These are phyloP conservation scores for Blastobasis lacticolella DNA, from an alignment of 2,888 invertebrate species.

Conservation along the genomic window DNA sequence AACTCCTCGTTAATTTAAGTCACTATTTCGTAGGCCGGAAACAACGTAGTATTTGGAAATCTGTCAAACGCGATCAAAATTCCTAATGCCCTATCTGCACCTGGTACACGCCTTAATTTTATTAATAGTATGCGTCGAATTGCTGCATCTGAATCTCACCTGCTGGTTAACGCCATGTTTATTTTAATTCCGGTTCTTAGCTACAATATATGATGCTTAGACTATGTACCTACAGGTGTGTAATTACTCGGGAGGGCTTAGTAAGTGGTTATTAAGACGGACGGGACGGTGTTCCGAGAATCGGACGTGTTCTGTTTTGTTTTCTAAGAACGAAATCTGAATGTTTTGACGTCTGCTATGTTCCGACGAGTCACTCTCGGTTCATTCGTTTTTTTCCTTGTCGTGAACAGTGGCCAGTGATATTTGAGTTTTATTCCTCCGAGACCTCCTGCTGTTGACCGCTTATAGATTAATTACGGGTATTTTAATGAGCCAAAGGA, in stretches of 20 bases:
- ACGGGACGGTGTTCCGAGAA: conserved; percentile 27
- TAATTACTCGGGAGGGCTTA: conserved; percentile 21
- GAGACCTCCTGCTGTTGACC: conserved; percentile 8
- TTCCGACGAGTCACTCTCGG: conserved; percentile 14
- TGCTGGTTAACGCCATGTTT: conserved; percentile 13
- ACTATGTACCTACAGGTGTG: conserved; percentile 15
- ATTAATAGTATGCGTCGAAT: conserved; percentile 15
- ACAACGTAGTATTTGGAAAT: not conserved
- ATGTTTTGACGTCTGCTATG: conserved; percentile 32
- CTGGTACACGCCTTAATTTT: conserved; percentile 10
- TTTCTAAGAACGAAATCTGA: conserved; percentile 33
- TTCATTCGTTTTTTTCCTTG: conserved; percentile 10
- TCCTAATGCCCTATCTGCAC: not conserved
- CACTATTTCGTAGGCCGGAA: not conserved
- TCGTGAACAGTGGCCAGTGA: conserved; percentile 7
- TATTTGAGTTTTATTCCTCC: conserved; percentile 1
- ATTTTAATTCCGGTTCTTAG: conserved; percentile 10
- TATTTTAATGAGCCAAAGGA: conserved; percentile 7
- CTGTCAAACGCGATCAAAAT: not conserved
- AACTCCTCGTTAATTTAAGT: not conserved
- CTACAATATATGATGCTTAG: too few relatives aligned
- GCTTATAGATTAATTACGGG: conserved; percentile 8
- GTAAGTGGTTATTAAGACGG: conserved; percentile 32
- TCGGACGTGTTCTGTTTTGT: conserved; percentile 27
- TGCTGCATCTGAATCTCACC: conserved; percentile 16